These are phyloP conservation scores for Cyphomyrus plagiostoma DNA, from an alignment of 2,113 vertebrate genomes.

Conservation along the genomic window DNA sequence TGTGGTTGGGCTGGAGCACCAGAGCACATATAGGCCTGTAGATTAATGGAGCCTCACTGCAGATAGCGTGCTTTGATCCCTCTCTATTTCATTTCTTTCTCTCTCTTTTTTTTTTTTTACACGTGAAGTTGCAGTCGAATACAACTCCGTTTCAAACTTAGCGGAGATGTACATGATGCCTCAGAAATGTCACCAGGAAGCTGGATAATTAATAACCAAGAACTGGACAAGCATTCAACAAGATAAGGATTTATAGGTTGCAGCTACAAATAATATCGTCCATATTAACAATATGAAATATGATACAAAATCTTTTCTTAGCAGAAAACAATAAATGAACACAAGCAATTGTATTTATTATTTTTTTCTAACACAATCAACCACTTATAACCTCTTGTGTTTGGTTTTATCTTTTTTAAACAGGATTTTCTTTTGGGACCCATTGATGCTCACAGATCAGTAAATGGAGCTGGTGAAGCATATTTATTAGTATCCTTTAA, in stretches of 20 bases:
- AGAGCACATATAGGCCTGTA: slow-evolving; percentile 39
- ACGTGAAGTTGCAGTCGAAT: neutral
- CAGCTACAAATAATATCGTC: neutral
- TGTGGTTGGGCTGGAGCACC: slow-evolving; percentile 42
- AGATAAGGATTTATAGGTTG: neutral
- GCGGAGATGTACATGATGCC: neutral
- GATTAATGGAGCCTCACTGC: slow-evolving; percentile 44
- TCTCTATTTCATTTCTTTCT: slow-evolving; percentile 32
- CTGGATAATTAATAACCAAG: neutral
- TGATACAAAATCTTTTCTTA: neutral
- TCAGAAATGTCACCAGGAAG: neutral
- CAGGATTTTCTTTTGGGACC: neutral
- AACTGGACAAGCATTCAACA: neutral
- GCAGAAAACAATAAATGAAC: neutral
- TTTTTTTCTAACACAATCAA: neutral
- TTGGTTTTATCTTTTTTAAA: neutral
- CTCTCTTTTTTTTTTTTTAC: neutral
- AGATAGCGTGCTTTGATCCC: slow-evolving; percentile 10
- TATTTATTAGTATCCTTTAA: neutral
- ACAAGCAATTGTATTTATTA: neutral
- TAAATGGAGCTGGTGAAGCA: neutral
- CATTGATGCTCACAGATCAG: neutral
- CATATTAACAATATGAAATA: neutral
- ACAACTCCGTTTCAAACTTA: neutral
- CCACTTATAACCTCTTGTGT: neutral